phyloP scores from a whole-genome alignment of 2,888 invertebrate species.

The Buathra laborator region DNA sequence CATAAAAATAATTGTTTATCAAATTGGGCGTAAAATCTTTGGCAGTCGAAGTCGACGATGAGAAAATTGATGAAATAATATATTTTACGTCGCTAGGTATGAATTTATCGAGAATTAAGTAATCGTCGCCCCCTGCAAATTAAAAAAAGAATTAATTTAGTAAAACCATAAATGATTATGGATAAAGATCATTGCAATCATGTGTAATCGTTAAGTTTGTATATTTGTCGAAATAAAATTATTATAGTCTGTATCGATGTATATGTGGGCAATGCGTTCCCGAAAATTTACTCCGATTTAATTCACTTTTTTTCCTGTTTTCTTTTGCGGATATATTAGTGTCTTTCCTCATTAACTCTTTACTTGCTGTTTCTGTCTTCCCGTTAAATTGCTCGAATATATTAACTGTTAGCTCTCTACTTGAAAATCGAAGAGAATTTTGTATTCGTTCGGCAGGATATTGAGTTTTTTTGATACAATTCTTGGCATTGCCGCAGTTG shows the following conservation, averaged over 20 bases:
- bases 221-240: slow-evolving; percentile 65
- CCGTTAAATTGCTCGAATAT: too few species aligned
- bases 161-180: slow-evolving; percentile 37
- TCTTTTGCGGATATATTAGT: too few species aligned
- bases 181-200: slow-evolving; percentile 43
- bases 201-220: slow-evolving; percentile 60
- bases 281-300: not conserved
- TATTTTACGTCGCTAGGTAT: slow-evolving; percentile 38
- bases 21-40: not conserved
- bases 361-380: too few species aligned
- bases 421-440: too few species aligned
- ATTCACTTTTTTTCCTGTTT: too few species aligned
- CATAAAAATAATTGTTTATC: slow-evolving; percentile 69
- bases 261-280: too few species aligned
- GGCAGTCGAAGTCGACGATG: slow-evolving; percentile 13
- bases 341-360: too few species aligned
- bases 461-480: too few species aligned
- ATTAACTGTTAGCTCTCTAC: too few species aligned
- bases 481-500: too few species aligned
- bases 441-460: too few species aligned
- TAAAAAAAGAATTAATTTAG: slow-evolving; percentile 12
- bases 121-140: slow-evolving; percentile 8
- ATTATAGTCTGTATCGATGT: slow-evolving; percentile 25
- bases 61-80: not conserved
- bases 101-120: slow-evolving; percentile 5